phyloP scores from a whole-genome alignment of 2,113 vertebrate species.

The Scatophagus argus region DNA sequence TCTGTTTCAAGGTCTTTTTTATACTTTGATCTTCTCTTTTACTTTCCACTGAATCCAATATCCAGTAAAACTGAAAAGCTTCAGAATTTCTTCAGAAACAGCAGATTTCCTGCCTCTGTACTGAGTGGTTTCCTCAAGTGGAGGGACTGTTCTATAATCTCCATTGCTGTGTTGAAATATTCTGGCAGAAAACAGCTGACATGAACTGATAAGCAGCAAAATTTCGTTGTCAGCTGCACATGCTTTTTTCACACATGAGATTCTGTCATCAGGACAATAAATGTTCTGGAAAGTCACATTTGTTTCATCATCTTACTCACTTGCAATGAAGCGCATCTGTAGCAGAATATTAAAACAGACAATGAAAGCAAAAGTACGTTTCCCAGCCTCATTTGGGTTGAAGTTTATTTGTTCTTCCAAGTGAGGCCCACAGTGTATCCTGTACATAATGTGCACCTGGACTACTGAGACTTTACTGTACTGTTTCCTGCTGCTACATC shows the following conservation, averaged over 20 bases:
- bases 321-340: background rate
- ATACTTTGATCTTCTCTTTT: background rate
- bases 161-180: background rate
- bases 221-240: background rate
- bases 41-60: constrained; percentile 8
- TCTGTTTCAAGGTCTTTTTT: background rate
- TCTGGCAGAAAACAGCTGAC: background rate
- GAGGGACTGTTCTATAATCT: background rate
- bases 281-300: background rate
- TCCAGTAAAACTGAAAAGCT: background rate
- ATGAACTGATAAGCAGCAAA: background rate
- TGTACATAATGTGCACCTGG: constrained; percentile 36
- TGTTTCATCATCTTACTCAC: background rate
- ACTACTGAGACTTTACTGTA: constrained; percentile 8
- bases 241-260: background rate
- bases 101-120: background rate
- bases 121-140: background rate
- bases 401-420: constrained; percentile 17
- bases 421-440: constrained; percentile 23
- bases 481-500: constrained; percentile 42
- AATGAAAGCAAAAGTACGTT: constrained; percentile 18
- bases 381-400: background rate
- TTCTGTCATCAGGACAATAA: background rate
- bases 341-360: background rate
- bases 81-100: background rate